Evolutionary conservation across 1,140 invertebrate species (phyloP), one percentile per base, ranked within the genome.

Genomic region (Teleogryllus occipitalis): DNA sequence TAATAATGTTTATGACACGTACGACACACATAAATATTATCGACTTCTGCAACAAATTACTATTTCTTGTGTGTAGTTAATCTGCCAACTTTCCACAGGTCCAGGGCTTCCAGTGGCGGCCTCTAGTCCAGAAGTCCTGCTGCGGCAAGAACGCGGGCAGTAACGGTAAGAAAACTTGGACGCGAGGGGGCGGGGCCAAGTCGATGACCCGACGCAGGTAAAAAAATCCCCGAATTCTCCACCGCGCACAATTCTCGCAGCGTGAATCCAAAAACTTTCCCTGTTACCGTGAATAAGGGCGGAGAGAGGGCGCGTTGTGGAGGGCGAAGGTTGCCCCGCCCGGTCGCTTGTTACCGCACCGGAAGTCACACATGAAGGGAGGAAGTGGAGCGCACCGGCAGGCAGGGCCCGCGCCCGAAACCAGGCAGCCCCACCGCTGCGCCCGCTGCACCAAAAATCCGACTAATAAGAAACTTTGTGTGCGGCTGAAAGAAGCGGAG

Each of bases 401-500:
- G 8, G 54, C 18, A 7, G 54, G 54, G 10, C 18, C 15, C 0
- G 18, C 54, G 10, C 54, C 10, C 0, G 54, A 65, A 7, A 65
- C 2, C 10, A 65, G 54, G 54, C 18, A 7, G 54, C 54, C 54
- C 1, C 54, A 7, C 54, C 54, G 54, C 18, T 7, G 54, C 54
- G 8, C 49, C 15, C 54, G 54, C 10, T 5, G 27, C 27, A 39
- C 27, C 27, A 65, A 65, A 65, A 65, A 65, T 65, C 54, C 54
- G 18, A 65, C 54, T 65, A 65, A 65, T 65, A 65, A 65, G 54
- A 65, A 65, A 65, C 54, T 65, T 65, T 65, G 54, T 65, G 54
- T 14, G 54, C 54, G 18, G 18, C 54, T 65, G 54, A 65, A 65
- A 65, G 54, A 39, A 39, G 27, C 27, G 27, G n/a, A 39, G 27